Conservation (phyloP, 2,888 invertebrate species). For the Physocephala rufipes region DNA sequence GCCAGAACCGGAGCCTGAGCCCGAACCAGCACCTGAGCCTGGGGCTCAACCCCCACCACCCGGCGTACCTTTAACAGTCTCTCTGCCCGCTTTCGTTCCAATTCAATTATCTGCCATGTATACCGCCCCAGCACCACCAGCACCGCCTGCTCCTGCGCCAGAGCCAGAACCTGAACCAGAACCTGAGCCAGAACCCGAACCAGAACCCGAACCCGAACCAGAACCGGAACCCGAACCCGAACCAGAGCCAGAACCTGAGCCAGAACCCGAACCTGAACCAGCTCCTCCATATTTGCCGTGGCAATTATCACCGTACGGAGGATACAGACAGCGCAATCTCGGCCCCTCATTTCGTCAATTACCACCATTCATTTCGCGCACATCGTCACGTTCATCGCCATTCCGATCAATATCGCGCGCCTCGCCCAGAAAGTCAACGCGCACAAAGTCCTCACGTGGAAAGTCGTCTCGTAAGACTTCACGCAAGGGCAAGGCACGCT, state of each 20-base stretch:
- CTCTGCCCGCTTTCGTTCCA: constrained; percentile 62
- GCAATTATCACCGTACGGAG: constrained; percentile 7
- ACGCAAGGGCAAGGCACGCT: constrained; percentile 27
- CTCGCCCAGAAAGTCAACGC: not conserved
- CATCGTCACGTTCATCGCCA: not conserved
- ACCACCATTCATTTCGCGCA: constrained; percentile 13
- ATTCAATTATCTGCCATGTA: constrained; percentile 64
- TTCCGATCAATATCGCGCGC: not conserved
- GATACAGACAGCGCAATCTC: not conserved
- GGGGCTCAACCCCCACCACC: constrained; percentile 52
- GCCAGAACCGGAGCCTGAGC: constrained; percentile 56
- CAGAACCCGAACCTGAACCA: constrained; percentile 28
- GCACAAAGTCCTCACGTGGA: not conserved
- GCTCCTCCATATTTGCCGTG: constrained; percentile 21
- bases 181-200: constrained; percentile 44
- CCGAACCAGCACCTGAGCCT: constrained; percentile 42
- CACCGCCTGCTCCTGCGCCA: constrained; percentile 55
- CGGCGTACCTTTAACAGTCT: constrained; percentile 59
- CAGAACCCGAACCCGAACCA: constrained; percentile 37
- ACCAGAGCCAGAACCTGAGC: constrained; percentile 37
- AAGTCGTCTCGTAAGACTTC: constrained; percentile 16
- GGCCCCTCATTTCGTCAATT: constrained; percentile 7
- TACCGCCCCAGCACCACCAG: constrained; percentile 63
- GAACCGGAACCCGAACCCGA: constrained; percentile 34
- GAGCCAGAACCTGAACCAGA: constrained; percentile 43